Base-by-base conservation (phyloP, 2,797 vertebrate genomes). In the Danio albolineatus region DNA sequence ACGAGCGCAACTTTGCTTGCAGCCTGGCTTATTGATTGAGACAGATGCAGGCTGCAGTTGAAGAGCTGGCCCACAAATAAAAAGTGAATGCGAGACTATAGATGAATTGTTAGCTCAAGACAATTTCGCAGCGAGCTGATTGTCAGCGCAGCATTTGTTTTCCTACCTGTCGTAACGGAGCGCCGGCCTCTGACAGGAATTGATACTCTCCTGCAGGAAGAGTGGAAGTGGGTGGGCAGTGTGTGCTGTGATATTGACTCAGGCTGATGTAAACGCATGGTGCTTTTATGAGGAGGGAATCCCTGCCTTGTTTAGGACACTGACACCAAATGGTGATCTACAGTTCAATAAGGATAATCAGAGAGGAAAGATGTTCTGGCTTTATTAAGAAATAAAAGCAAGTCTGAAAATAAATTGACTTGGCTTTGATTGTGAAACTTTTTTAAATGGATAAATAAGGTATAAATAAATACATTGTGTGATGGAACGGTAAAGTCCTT, bases 71-170 rank as follows among this genome's bases (percentile, higher is more conserved):
- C 81, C 66, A 64, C 51, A 85, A 86, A 87, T 46, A 64, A 70
- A 78, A 88, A 81, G 80, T 79, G 70, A 88, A 88, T 88, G 89
- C 86, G 88, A 86, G 86, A 87, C 84, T 82, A 72, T 81, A 82
- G 86, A 90, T 84, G 61, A 78, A 90, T 87, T 87, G 86, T 80
- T 65, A 86, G 83, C 46, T 9, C 56, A 74, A 82, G 85, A 84
- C 78, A 78, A 84, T 85, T 73, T 78, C 14, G 69, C 83, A 79
- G 80, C 53, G 36, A 88, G 89, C 82, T 87, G 90, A 90, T 91
- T 91, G 89, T 86, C 88, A 89, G 85, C 38, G 85, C 76, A 83
- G 73, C 86, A 83, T 89, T 88, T 91, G 88, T 89, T 87, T 88
- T 82, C 64, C 62, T 28, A 75, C 73, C 69, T 79, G 73, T 80